Base-by-base conservation (phyloP, 2,888 invertebrate genomes). In the Catocala fraxini region DNA sequence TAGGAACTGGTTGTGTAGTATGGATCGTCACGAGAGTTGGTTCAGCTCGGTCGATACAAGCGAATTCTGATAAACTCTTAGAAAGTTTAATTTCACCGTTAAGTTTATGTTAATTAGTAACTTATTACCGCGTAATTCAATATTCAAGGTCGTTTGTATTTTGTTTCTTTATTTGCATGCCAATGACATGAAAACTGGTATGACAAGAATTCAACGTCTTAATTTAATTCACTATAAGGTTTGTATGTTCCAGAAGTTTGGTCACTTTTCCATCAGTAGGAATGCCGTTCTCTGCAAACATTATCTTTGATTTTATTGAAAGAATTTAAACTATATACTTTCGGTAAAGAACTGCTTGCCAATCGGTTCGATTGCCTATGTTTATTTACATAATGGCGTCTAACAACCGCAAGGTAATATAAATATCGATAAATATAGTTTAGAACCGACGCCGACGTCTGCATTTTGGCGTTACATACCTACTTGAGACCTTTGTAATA, bases 61-160 rank as follows among this genome's bases (percentile, higher is more conserved):
- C 59, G 54, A 51, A 60, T 66, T 68, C 62, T 83, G 81, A 81
- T 85, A 7, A 82, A 80, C 75, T 73, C 80, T 84, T 89, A 89
- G 91, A 91, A 91, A 91, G 90, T 87, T 84, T 76, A 78, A 80
- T 90, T 89, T 89, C 88, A 77, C 78, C 81, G 83, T 85, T 85
- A 83, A 82, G 77, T 82, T 83, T 82, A 89, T 87, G 84, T 84
- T 81, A 85, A 84, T 88, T 63, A 70, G 63, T 67, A 65, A 73
- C 74, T 75, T 74, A 78, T 71, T 68, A 75, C 81, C 82, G 80
- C 85, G 79, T 72, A 85, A 85, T 88, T 87, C 84, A 84, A 80
- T 81, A 82, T 82, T 81, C 86, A 89, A 89, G 88, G 89, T 75
- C 86, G 81, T 76, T 58, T 41, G 59, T 69, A 75, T 78, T 82